A percentile compares a stretch with the other conserved stretches of the same genome.
These are phyloP conservation scores for Panagrolaimus sp. DNA, from an alignment of 1,140 invertebrate species.

Conservation along the genomic window DNA sequence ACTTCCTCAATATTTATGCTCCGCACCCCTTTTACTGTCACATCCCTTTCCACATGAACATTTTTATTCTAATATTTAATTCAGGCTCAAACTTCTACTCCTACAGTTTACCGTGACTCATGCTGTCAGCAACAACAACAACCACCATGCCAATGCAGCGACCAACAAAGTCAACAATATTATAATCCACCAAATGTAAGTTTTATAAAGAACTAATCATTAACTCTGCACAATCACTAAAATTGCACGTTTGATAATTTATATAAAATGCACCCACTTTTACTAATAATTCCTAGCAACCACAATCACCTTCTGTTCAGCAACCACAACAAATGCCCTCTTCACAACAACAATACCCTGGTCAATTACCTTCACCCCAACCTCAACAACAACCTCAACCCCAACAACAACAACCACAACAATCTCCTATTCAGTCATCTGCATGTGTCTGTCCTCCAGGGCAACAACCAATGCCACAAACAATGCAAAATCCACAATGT, in stretches of 20 bases:
- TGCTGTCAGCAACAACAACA: slow-evolving; percentile 39
- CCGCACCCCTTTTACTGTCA: slow-evolving; percentile 5
- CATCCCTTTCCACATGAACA: slow-evolving; percentile 1
- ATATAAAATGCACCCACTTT: not conserved
- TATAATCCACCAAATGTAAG: slow-evolving; percentile 7
- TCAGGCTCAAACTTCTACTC: slow-evolving; percentile 27
- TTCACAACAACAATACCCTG: slow-evolving; percentile 9
- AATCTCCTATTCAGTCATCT: not conserved
- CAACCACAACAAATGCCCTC: not conserved
- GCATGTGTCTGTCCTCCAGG: slow-evolving; percentile 8
- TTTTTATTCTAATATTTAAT: not conserved
- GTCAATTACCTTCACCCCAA: not conserved
- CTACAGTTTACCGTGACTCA: slow-evolving; percentile 37
- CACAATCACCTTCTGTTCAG: not conserved
- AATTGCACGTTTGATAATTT: not conserved
- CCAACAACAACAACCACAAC: not conserved
- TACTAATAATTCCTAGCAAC: not conserved
- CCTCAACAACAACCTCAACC: not conserved
- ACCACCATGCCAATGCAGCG: slow-evolving; percentile 37
- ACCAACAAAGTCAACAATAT: slow-evolving; percentile 25
- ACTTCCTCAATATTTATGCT: not conserved
- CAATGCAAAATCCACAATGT: no score
- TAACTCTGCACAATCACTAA: no score
- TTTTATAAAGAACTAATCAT: not conserved
- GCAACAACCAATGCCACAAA: not conserved